Evolutionary conservation across 1,140 invertebrate genomes (phyloP).

Genomic region (Apis florea): DNA sequence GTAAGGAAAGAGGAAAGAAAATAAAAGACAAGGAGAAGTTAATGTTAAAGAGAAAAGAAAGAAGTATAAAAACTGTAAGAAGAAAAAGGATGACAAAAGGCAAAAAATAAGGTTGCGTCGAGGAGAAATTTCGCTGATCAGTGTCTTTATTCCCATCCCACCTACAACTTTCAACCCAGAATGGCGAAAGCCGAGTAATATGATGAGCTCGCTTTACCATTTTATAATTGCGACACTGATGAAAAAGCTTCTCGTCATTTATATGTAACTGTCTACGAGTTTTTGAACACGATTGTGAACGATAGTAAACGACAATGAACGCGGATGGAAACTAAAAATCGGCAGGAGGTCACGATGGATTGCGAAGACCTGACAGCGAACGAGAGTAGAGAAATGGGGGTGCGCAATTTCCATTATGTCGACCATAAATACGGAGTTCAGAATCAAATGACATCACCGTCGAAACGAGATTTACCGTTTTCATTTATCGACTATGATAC

Average conservation of each 20-base stretch:
- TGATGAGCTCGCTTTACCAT: slow-evolving; percentile 35
- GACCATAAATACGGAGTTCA: slow-evolving; percentile 32
- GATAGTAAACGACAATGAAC: slow-evolving; percentile 14
- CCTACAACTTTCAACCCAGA: slow-evolving; percentile 21
- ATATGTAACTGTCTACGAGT: neutral
- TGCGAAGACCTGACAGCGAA: slow-evolving; percentile 5
- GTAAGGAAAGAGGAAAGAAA: neutral
- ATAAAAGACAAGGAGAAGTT: neutral
- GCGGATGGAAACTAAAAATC: slow-evolving; percentile 17
- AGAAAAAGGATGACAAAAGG: neutral
- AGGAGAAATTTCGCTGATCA: slow-evolving; percentile 45
- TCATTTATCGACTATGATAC: slow-evolving; percentile 11
- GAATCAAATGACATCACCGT: neutral
- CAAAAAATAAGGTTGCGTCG: slow-evolving; percentile 30
- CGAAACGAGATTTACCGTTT: slow-evolving; percentile 36
- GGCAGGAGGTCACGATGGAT: slow-evolving; percentile 10
- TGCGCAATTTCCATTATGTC: slow-evolving; percentile 38
- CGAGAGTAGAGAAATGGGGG: neutral
- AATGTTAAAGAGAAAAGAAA: no score
- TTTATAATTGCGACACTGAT: slow-evolving; percentile 54
- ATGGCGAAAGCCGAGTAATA: slow-evolving; percentile 28
- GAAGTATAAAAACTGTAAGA: neutral
- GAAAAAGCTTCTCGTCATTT: slow-evolving; percentile 44
- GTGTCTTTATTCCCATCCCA: slow-evolving; percentile 33
- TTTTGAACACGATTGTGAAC: neutral